Base-by-base conservation (phyloP, 2,888 invertebrate genomes). In the Dicyrtoma fusca region DNA sequence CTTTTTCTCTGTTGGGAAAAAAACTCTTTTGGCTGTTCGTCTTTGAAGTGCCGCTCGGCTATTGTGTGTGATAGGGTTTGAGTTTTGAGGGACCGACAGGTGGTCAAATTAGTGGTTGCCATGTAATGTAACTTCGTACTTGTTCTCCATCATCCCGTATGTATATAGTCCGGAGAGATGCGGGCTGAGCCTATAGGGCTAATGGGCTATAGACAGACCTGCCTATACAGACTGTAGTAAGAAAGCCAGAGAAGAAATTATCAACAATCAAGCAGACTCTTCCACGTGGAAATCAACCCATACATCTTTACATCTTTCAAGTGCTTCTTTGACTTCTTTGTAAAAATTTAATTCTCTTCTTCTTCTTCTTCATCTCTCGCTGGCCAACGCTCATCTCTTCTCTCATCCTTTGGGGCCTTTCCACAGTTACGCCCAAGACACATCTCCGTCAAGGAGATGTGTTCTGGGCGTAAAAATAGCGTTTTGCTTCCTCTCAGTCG, bases 51-150 rank as follows among this genome's bases (percentile, higher is more conserved):
- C 77, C 77, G 77, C 76, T 73, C 53, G 66, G 65, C 53, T 74
- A 74, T 76, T 75, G 73, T 72, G 65, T 77, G 71, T 78, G 75
- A 78, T 77, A 80, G 75, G 76, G 72, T 76, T 74, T 76, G 74
- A 75, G 75, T 34, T 34, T 34, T 17, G 73, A 73, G 75, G 75
- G 75, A 76, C 78, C 77, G 78, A 78, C 77, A 78, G 80, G 77
- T 78, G 80, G 80, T 78, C 78, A 80, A 78, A 80, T 80, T 79
- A 79, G 78, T 79, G 79, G 79, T 78, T 79, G 70, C 74, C 75
- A 75, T 76, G 75, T 78, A 79, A 76, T 73, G 74, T 71, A 68
- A 64, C 74, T 74, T 74, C 62, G 3, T 5, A 64, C 61, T 69
- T 62, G 26, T 64, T 70, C 61, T 65, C 49, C 25, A 44, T 49